Conservation (phyloP, 2,113 vertebrate species). For the Channa argus region DNA sequence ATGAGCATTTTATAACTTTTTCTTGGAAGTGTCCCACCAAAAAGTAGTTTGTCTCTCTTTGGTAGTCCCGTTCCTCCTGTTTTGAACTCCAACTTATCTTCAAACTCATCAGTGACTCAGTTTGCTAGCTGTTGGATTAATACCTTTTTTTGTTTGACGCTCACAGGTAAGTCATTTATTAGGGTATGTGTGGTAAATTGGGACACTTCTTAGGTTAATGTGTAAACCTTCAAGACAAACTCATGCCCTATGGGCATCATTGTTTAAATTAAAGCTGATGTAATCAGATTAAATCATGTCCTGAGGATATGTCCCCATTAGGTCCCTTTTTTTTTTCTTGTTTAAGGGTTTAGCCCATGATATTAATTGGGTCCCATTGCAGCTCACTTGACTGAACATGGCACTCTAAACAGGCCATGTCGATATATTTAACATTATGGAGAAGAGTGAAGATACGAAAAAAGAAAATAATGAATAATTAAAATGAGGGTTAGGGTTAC, state of each 20-base stretch:
- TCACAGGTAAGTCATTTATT: slow-evolving; percentile 39
- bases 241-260: slow-evolving; percentile 71
- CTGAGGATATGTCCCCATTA: slow-evolving; percentile 80
- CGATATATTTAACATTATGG: slow-evolving; percentile 74
- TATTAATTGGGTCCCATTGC: slow-evolving; percentile 89
- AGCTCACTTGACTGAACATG: slow-evolving; percentile 85
- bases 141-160: neutral
- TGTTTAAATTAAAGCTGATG: slow-evolving; percentile 85
- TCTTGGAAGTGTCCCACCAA: too few species aligned
- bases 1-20: too few species aligned
- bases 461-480: slow-evolving; percentile 73
- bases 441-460: slow-evolving; percentile 33
- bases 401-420: slow-evolving; percentile 84
- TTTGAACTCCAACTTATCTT: neutral
- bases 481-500: slow-evolving; percentile 82
- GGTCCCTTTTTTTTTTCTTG: slow-evolving; percentile 60
- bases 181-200: slow-evolving; percentile 3
- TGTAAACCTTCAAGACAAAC: slow-evolving; percentile 54
- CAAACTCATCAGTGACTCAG: neutral
- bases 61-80: neutral
- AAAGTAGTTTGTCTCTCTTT: too few species aligned
- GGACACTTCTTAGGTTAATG: neutral
- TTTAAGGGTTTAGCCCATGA: slow-evolving; percentile 84
- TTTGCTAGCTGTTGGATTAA: neutral
- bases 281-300: slow-evolving; percentile 85